Percentiles rank a stretch among this genome's conserved stretches.
phyloP scores from a whole-genome alignment of 2,113 vertebrate species.

The Tachycineta bicolor region DNA sequence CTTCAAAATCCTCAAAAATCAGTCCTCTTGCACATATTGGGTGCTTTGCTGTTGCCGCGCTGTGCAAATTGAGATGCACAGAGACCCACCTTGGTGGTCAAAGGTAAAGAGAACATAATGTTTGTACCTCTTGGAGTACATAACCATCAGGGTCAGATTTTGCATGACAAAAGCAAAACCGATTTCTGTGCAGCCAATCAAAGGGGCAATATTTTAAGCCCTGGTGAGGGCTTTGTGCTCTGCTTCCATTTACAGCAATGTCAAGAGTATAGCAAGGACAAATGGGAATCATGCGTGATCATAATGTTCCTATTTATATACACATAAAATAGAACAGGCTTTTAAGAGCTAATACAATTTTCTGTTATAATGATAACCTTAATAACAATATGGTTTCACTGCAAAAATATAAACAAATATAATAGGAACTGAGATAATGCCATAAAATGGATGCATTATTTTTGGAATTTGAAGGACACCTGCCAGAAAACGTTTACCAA shows the following conservation, averaged over 20 bases:
- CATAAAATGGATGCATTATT: neutral
- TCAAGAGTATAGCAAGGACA: slow-evolving; percentile 35
- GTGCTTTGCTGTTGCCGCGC: neutral
- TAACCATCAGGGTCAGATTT: neutral
- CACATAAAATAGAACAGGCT: slow-evolving; percentile 45
- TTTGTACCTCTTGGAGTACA: neutral
- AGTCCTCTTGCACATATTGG: neutral
- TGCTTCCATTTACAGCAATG: slow-evolving; percentile 1
- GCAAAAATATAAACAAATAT: slow-evolving; percentile 44
- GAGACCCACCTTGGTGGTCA: neutral
- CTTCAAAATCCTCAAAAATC: neutral
- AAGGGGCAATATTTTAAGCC: slow-evolving; percentile 11
- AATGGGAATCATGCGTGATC: slow-evolving; percentile 8
- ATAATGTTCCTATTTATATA: slow-evolving; percentile 54
- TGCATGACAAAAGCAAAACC: neutral
- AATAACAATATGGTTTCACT: slow-evolving; percentile 58
- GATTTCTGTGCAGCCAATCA: neutral
- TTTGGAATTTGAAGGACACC: slow-evolving; percentile 41
- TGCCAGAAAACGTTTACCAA: slow-evolving; percentile 11
- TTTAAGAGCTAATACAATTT: slow-evolving; percentile 61
- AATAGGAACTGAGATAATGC: slow-evolving; percentile 44
- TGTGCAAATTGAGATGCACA: neutral
- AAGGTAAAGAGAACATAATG: neutral
- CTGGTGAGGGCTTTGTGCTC: neutral
- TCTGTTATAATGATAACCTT: slow-evolving; percentile 48